Conservation (phyloP, 2,113 vertebrate genomes). For the Galemys pyrenaicus region DNA sequence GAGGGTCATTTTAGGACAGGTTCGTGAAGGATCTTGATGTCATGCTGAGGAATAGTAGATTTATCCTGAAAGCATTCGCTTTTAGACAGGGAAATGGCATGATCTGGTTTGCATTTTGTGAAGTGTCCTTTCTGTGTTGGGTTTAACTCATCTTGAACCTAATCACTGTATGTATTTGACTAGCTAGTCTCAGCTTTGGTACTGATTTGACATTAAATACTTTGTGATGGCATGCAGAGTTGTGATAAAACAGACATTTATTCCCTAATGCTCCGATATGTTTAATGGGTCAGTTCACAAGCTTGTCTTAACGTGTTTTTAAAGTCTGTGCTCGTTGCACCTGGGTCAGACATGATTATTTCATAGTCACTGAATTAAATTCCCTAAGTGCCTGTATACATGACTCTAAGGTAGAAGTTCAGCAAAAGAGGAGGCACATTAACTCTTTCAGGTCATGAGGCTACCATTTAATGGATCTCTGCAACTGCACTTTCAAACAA, state of each 20-base stretch:
- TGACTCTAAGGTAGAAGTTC: conserved; percentile 19
- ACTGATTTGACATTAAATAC: conserved; percentile 37
- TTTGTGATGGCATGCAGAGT: neutral
- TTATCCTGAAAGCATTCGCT: neutral
- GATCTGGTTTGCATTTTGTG: neutral
- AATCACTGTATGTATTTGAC: neutral
- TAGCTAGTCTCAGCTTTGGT: neutral
- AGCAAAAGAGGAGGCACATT: conserved; percentile 52
- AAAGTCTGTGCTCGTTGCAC: conserved; percentile 49
- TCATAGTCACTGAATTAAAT: conserved; percentile 56
- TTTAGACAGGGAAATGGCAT: neutral
- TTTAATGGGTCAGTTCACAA: conserved; percentile 56
- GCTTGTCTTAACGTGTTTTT: conserved; percentile 56
- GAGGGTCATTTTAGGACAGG: neutral
- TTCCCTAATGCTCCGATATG: conserved; percentile 34
- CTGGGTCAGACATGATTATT: conserved; percentile 67
- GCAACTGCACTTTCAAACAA: conserved; percentile 58
- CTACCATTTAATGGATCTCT: conserved; percentile 53
- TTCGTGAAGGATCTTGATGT: neutral
- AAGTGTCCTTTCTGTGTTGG: neutral
- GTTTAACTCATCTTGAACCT: neutral
- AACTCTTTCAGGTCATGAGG: conserved; percentile 69
- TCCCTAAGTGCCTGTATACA: conserved; percentile 71
- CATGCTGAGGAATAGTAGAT: neutral
- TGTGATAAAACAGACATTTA: conserved; percentile 2